Percentiles rank a stretch among this genome's conserved stretches.
Conservation (phyloP, 2,113 vertebrate species). For the Rhinogobius similis region DNA sequence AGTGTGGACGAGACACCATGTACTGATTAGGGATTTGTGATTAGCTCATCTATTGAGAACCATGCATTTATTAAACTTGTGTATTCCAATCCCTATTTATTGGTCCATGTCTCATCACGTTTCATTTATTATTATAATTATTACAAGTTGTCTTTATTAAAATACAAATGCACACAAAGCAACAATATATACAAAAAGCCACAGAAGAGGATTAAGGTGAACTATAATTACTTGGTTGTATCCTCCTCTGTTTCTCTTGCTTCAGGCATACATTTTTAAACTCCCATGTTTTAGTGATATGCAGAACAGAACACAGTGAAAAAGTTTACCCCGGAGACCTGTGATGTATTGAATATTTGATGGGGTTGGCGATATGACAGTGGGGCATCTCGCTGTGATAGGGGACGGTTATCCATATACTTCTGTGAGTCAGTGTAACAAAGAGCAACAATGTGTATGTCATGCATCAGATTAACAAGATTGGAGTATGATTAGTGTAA, state of each 20-base stretch:
- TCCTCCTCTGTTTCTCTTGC: background rate
- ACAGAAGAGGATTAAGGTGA: conserved; percentile 11
- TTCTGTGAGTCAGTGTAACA: conserved; percentile 11
- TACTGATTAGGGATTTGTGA: background rate
- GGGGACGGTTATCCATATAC: background rate
- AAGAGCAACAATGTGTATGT: background rate
- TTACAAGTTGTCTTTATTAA: background rate
- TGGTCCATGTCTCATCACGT: background rate
- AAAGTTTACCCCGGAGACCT: conserved; percentile 26
- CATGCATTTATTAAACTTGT: background rate
- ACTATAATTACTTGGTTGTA: conserved; percentile 15
- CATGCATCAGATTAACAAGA: background rate
- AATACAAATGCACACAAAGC: background rate
- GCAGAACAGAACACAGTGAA: conserved; percentile 28
- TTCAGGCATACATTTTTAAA: conserved; percentile 44
- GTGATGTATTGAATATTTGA: conserved; percentile 47
- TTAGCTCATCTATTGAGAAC: background rate
- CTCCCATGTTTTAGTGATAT: conserved; percentile 49
- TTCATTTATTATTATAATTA: background rate
- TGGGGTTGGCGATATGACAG: conserved; percentile 42
- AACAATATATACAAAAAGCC: conserved; percentile 1
- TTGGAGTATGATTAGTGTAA: background rate
- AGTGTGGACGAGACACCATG: background rate
- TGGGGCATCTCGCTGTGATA: background rate
- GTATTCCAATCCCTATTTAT: background rate